Percentiles rank a stretch among this genome's conserved stretches.
Conservation (phyloP, 2,113 vertebrate species). For the Saimiri boliviensis region DNA sequence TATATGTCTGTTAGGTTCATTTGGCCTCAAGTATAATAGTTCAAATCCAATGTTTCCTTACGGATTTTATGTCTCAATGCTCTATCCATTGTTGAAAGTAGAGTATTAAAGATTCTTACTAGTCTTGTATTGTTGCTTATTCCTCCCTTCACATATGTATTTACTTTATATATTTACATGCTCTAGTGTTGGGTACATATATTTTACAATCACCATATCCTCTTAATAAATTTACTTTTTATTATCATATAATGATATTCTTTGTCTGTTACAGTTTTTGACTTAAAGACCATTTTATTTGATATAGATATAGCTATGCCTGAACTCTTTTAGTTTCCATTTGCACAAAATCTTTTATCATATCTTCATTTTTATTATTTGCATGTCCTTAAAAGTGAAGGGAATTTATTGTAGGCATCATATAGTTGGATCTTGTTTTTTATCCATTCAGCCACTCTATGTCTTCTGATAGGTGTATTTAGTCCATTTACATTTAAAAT, state of each 20-base stretch:
- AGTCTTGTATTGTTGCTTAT: background rate
- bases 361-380: background rate
- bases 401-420: background rate
- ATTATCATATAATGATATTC: background rate
- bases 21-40: background rate
- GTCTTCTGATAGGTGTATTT: background rate
- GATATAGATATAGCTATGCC: background rate
- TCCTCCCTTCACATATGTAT: background rate
- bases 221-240: background rate
- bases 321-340: background rate
- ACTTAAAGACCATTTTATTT: background rate
- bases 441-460: background rate
- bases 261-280: background rate
- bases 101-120: background rate
- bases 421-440: background rate
- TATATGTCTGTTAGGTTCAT: background rate
- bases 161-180: background rate
- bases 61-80: background rate
- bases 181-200: background rate
- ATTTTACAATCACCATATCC: background rate
- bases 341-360: background rate
- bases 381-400: background rate
- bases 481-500: background rate
- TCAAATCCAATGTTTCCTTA: background rate
- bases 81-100: background rate